Percentiles rank a stretch among this genome's conserved stretches.
Conservation (phyloP, 2,113 vertebrate genomes). For the Boulengeromyrus knoepffleri region DNA sequence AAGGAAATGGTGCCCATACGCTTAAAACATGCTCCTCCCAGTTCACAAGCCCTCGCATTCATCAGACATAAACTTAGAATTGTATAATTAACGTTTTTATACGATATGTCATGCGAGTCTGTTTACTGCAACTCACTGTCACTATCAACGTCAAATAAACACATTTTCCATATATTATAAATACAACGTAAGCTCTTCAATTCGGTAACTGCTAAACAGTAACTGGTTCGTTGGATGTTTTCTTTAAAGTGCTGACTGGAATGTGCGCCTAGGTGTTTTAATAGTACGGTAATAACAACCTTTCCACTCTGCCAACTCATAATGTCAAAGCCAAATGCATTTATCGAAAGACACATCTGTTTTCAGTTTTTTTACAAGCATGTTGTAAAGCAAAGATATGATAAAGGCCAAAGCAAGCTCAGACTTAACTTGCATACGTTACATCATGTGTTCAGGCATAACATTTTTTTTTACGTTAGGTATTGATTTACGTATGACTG, state of each 20-base stretch:
- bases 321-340: not conserved
- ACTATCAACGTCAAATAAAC: not conserved
- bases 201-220: not conserved
- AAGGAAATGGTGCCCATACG: constrained; percentile 31
- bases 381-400: not conserved
- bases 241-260: not conserved
- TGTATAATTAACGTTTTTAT: not conserved
- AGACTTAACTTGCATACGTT: not conserved
- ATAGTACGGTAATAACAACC: constrained; percentile 2
- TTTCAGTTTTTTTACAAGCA: not conserved
- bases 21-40: not conserved
- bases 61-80: not conserved
- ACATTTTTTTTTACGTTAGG: not conserved
- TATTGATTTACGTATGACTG: not conserved
- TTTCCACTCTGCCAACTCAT: not conserved
- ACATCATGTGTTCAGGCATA: not conserved
- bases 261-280: not conserved
- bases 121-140: not conserved
- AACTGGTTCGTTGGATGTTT: not conserved
- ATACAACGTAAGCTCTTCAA: not conserved
- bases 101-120: not conserved
- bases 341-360: constrained; percentile 10
- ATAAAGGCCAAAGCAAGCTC: not conserved
- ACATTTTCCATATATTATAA: not conserved
- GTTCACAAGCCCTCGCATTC: not conserved